A percentile compares a stretch with the other conserved stretches of the same genome.
Evolutionary conservation across 2,888 invertebrate species (phyloP).

Genomic region (Marronus borbonicus): DNA sequence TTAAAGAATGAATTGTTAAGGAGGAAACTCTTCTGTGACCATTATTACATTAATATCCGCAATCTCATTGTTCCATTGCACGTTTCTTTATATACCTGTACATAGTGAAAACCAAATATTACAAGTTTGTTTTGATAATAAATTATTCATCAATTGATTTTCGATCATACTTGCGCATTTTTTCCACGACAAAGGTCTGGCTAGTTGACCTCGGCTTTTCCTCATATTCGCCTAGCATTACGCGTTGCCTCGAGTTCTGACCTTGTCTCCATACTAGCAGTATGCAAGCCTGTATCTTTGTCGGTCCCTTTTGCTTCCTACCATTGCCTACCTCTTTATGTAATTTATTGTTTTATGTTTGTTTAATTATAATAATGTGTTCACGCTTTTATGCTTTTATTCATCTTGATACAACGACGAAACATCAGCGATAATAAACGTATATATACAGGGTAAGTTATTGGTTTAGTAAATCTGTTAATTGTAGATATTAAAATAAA

Average conservation of each 20-base stretch:
- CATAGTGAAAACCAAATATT: not conserved
- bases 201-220: constrained; percentile 26
- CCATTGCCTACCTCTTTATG: constrained; percentile 19
- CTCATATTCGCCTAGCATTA: constrained; percentile 26
- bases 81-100: not conserved
- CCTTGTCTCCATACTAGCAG: constrained; percentile 23
- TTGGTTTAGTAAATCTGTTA: too few species aligned
- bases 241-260: constrained; percentile 29
- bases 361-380: not conserved
- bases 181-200: constrained; percentile 13
- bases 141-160: constrained; percentile 15
- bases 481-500: too few species aligned
- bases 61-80: too few species aligned
- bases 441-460: too few species aligned
- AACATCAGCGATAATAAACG: not conserved
- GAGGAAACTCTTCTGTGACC: too few species aligned
- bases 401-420: not conserved
- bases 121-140: not conserved
- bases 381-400: not conserved
- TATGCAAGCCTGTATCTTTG: constrained; percentile 17
- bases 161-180: constrained; percentile 15
- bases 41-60: too few species aligned
- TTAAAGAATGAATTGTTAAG: too few species aligned
- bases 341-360: constrained; percentile 14
- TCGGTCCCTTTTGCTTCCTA: constrained; percentile 5